Conservation (phyloP, 2,797 vertebrate species). For the Mormyrops boulengeri region DNA sequence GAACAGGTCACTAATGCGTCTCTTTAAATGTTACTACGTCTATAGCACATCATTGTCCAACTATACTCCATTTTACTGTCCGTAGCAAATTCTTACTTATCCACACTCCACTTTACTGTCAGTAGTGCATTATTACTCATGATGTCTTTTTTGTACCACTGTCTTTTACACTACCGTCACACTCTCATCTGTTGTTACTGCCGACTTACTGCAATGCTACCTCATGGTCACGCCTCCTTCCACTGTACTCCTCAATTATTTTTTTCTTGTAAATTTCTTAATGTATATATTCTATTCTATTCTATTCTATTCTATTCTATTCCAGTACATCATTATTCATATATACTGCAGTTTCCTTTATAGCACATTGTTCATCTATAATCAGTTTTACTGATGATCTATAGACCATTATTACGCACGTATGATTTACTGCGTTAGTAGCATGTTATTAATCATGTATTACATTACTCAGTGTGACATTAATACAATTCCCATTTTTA, state of each 20-base stretch:
- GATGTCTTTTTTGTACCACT: neutral
- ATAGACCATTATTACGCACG: neutral
- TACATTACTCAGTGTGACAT: neutral
- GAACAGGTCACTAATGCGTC: neutral
- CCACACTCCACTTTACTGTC: neutral
- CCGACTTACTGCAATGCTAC: neutral
- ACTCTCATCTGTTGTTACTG: neutral
- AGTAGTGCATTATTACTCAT: neutral
- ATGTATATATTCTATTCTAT: neutral
- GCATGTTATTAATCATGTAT: neutral
- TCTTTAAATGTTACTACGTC: neutral
- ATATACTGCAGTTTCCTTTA: neutral
- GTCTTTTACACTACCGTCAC: neutral
- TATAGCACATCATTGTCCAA: neutral
- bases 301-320: neutral
- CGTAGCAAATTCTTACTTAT: neutral
- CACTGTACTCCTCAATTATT: neutral
- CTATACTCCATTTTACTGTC: neutral
- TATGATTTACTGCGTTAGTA: neutral
- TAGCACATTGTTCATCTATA: neutral
- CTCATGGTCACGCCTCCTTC: neutral
- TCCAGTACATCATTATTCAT: neutral
- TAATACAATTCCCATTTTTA: neutral
- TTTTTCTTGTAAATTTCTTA: neutral
- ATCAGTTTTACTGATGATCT: neutral